A percentile compares a stretch with the other conserved stretches of the same genome.
These are phyloP conservation scores for Hemiscyllium ocellatum DNA, from an alignment of 2,113 vertebrate genomes.

Conservation along the genomic window DNA sequence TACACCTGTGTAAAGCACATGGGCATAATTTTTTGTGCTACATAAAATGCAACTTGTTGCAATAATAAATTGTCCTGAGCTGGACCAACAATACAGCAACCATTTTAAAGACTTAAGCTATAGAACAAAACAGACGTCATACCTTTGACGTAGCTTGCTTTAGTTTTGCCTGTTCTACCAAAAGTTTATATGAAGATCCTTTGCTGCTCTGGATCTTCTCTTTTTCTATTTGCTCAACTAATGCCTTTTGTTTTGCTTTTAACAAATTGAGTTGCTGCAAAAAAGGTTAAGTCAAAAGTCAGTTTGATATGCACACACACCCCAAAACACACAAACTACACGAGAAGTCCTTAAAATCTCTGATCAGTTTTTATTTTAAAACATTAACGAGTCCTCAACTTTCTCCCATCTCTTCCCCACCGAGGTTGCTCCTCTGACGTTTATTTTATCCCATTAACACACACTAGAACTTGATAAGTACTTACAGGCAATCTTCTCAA, in stretches of 20 bases:
- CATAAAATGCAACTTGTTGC: background rate
- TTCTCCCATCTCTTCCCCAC: conserved; percentile 27
- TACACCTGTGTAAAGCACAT: background rate
- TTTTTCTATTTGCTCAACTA: conserved; percentile 99
- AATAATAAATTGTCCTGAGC: background rate
- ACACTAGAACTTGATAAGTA: background rate
- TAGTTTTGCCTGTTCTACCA: conserved; percentile 97
- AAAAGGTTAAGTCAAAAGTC: conserved; percentile 58
- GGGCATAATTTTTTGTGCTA: background rate
- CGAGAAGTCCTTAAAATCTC: background rate
- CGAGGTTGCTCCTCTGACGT: background rate
- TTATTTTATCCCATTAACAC: conserved; percentile 18
- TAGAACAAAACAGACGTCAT: conserved; percentile 44
- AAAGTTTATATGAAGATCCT: conserved; percentile 96
- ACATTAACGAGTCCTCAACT: background rate
- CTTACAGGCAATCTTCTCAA: conserved; percentile 8
- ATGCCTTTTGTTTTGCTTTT: conserved; percentile 99
- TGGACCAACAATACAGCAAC: conserved; percentile 7
- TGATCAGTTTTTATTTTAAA: background rate
- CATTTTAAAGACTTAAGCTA: conserved; percentile 24
- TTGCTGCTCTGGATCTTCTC: conserved; percentile 99
- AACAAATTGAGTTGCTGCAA: conserved; percentile 97
- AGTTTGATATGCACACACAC: conserved; percentile 23
- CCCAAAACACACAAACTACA: background rate
- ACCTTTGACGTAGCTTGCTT: conserved; percentile 99